Base-by-base conservation (phyloP, 2,888 invertebrate genomes). In the Physocephala rufipes region DNA sequence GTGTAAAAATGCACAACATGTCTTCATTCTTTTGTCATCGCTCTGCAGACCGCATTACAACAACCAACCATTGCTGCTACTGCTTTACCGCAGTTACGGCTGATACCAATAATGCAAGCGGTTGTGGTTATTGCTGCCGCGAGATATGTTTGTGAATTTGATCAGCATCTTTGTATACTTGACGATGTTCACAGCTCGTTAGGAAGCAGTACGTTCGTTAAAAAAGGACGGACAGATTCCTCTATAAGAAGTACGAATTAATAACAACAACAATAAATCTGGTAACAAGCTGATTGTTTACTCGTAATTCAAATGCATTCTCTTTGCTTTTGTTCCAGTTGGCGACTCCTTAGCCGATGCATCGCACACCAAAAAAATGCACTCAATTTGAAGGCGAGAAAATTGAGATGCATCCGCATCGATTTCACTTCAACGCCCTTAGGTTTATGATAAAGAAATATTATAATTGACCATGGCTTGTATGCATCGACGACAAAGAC, bases 141-240 rank as follows among this genome's bases (percentile, higher is more conserved):
- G 59, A 63, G 58, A 53, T 51, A 61, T 64, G 47, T 47, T 21
- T 43, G 12, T 36, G 67, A 73, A 63, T 64, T 70, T 55, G 55
- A 70, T 55, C 70, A 70, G 63, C 64, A 64, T 70, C 58, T 64
- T 64, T 58, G 58, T 58, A 64, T 47, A 58, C 15, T 70, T 55
- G 70, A 53, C 53, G 30, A 68, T 61, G 68, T 63, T 62, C 62
- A 63, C 69, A 63, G 69, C 69, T 69, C 69, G 69, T 70, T 70
- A 64, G 64, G 30, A 45, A 26, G 53, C 7, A 64, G 47, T 64
- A 21, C 24, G 1, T 16, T 16, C 1, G 47, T 15, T 15, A 16
- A 47, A 47, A 15, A 16, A 47, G 1, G 47, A 15, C 47, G 47
- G 16, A 15, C 1, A 15, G 47, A 1, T 1, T 15, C 1, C 19